These are phyloP conservation scores for Autographa pulchrina DNA, from an alignment of 2,888 invertebrate species.

Conservation along the genomic window DNA sequence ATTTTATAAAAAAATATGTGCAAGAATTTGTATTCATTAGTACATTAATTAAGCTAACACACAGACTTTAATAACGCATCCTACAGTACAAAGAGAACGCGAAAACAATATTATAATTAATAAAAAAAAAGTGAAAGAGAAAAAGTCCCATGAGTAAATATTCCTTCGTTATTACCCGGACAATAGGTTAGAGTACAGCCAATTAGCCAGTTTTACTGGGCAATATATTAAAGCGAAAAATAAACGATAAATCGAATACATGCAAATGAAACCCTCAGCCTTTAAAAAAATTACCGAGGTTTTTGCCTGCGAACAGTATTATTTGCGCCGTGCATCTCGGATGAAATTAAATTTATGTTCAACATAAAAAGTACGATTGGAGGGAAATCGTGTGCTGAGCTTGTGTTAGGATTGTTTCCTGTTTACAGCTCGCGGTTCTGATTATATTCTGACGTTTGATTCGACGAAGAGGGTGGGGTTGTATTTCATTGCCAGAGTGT, in stretches of 20 bases:
- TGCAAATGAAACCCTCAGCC: background rate
- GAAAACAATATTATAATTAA: background rate
- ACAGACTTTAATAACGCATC: background rate
- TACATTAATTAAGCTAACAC: conserved; percentile 4
- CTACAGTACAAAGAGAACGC: background rate
- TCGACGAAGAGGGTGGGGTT: conserved; percentile 23
- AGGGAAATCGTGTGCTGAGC: conserved; percentile 36
- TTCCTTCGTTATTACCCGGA: background rate
- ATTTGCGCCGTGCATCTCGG: conserved; percentile 37
- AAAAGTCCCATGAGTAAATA: background rate
- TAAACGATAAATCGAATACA: conserved; percentile 9
- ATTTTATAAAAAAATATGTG: background rate
- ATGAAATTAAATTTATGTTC: conserved; percentile 53
- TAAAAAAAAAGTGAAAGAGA: background rate
- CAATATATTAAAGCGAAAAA: conserved; percentile 7
- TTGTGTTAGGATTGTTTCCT: conserved; percentile 35
- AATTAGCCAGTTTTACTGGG: conserved; percentile 23
- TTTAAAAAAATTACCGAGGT: conserved; percentile 17
- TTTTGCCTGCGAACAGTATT: conserved; percentile 17
- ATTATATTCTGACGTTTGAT: conserved; percentile 24
- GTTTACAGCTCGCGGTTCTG: conserved; percentile 36
- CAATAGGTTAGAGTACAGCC: background rate
- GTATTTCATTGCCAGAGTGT: background rate
- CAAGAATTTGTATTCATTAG: background rate
- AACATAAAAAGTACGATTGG: conserved; percentile 49